Conservation (phyloP, 2,888 invertebrate species). For the Habrosyne pyritoides region DNA sequence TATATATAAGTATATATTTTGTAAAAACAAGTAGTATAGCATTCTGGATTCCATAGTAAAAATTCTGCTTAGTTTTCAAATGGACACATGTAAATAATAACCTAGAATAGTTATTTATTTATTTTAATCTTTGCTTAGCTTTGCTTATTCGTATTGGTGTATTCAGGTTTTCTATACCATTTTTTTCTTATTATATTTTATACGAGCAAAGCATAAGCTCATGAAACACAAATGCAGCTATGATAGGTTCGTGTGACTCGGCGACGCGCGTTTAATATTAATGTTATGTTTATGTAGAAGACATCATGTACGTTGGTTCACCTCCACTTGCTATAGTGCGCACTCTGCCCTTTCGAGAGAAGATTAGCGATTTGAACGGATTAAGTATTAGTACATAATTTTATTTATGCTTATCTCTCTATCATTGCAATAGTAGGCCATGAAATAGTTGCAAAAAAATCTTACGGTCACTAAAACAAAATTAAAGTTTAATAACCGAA, state of each 20-base stretch:
- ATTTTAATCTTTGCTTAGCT: not conserved
- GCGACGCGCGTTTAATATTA: slow-evolving; percentile 47
- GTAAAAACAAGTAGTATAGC: no score
- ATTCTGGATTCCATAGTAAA: no score
- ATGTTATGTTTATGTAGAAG: slow-evolving; percentile 48
- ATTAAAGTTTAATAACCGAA: no score
- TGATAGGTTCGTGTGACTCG: slow-evolving; percentile 25
- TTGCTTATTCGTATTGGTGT: not conserved
- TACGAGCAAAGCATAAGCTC: slow-evolving; percentile 26
- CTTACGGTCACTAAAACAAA: not conserved
- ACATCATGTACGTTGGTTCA: slow-evolving; percentile 20
- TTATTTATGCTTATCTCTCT: not conserved
- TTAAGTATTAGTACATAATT: slow-evolving; percentile 34
- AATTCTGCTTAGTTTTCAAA: no score
- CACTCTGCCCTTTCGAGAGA: slow-evolving; percentile 33
- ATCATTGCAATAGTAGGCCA: not conserved
- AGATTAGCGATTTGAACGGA: slow-evolving; percentile 43
- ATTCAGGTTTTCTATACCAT: not conserved
- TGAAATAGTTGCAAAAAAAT: no score
- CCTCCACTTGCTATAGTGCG: slow-evolving; percentile 18
- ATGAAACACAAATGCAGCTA: slow-evolving; percentile 41
- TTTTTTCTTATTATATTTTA: not conserved
- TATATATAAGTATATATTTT: no score
- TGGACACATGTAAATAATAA: no score
- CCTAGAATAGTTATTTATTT: no score